These are phyloP conservation scores for Danio tinwini DNA, from an alignment of 2,797 vertebrate species.

Conservation along the genomic window DNA sequence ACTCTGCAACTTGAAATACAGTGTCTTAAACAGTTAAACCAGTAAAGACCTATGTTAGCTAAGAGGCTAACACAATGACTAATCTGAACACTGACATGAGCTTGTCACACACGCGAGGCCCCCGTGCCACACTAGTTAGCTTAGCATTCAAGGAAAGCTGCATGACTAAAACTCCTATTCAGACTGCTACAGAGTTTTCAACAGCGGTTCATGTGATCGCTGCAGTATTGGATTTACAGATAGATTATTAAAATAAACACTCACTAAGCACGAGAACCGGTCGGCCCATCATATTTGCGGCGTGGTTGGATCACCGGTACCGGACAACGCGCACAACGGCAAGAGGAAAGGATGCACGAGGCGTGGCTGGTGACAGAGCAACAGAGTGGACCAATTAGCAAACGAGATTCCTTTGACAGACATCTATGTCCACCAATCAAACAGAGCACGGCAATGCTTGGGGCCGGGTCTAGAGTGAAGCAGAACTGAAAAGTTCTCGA, in stretches of 20 bases:
- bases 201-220: neutral
- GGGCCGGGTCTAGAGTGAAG: constrained; percentile 9
- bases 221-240: neutral
- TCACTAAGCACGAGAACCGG: constrained; percentile 91
- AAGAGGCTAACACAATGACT: constrained; percentile 41
- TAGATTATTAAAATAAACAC: constrained; percentile 56
- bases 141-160: constrained; percentile 24
- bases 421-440: constrained; percentile 60
- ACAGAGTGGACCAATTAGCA: constrained; percentile 63
- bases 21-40: neutral
- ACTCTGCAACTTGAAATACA: neutral
- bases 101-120: constrained; percentile 37
- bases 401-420: constrained; percentile 33
- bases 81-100: constrained; percentile 30
- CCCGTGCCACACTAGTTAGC: constrained; percentile 36
- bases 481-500: constrained; percentile 43
- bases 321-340: constrained; percentile 70
- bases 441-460: neutral
- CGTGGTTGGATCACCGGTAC: constrained; percentile 51
- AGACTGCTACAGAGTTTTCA: neutral
- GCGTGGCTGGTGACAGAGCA: constrained; percentile 23
- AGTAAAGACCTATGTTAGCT: constrained; percentile 15
- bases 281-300: constrained; percentile 85
- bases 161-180: constrained; percentile 4
- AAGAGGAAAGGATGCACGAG: constrained; percentile 49